Conservation (phyloP, 2,888 invertebrate species). For the Arge pagana region DNA sequence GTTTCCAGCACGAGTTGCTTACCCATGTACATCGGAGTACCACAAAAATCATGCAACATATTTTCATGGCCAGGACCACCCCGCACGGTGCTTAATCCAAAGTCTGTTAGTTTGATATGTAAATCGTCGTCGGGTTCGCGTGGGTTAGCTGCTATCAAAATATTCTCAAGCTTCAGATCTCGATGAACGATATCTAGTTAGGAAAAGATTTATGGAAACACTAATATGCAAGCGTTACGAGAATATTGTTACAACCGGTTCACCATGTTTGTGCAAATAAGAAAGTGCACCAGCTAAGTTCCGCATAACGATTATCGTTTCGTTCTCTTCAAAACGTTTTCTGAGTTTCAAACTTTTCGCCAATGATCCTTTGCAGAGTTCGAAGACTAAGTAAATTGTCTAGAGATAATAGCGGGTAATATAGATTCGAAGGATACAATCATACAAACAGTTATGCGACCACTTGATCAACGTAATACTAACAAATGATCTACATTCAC, state of each 20-base stretch:
- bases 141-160: conserved; percentile 60
- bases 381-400: conserved; percentile 63
- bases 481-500: conserved; percentile 24
- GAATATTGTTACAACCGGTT: background rate
- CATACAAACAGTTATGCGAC: background rate
- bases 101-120: conserved; percentile 64
- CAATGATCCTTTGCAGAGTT: conserved; percentile 61
- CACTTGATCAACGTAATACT: background rate
- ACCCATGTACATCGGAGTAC: conserved; percentile 65
- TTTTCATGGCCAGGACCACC: conserved; percentile 59
- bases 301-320: conserved; percentile 49
- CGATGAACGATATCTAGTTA: conserved; percentile 59
- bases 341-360: conserved; percentile 51
- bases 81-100: conserved; percentile 63
- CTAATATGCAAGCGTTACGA: too few relatives aligned
- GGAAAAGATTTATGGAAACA: conserved; percentile 3
- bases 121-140: conserved; percentile 56
- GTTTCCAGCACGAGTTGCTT: too few relatives aligned
- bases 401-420: conserved; percentile 39
- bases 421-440: too few relatives aligned
- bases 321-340: conserved; percentile 51
- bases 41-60: conserved; percentile 64
- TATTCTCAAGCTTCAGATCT: conserved; percentile 60
- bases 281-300: conserved; percentile 54
- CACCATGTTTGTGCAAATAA: conserved; percentile 59